Evolutionary conservation across 1,140 invertebrate species (phyloP).

Genomic region (Ceratina australensis): DNA sequence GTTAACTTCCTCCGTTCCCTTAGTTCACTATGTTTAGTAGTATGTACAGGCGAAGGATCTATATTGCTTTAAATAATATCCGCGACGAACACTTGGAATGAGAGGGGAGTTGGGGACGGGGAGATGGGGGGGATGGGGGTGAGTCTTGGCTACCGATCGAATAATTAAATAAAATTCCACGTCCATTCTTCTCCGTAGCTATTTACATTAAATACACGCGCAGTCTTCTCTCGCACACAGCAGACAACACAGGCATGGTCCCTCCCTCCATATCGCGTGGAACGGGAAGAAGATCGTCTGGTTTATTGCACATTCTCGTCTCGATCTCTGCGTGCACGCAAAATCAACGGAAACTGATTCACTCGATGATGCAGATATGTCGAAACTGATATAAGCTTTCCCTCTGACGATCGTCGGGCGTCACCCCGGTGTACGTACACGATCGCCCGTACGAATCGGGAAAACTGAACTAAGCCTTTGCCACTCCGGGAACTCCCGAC

Average conservation of each 20-base stretch:
- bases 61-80: slow-evolving; percentile 76
- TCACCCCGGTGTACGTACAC: too few relatives aligned
- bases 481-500: too few relatives aligned
- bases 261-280: not conserved
- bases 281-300: not conserved
- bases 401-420: not conserved
- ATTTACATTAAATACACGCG: slow-evolving; percentile 79
- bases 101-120: too few relatives aligned
- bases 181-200: slow-evolving; percentile 62
- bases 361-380: slow-evolving; percentile 70
- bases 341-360: slow-evolving; percentile 46
- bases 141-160: slow-evolving; percentile 60
- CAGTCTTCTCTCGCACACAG: slow-evolving; percentile 25
- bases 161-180: slow-evolving; percentile 75
- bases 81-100: slow-evolving; percentile 74
- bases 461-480: not conserved
- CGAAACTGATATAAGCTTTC: slow-evolving; percentile 70
- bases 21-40: slow-evolving; percentile 35
- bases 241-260: not conserved
- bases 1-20: slow-evolving; percentile 1
- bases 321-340: slow-evolving; percentile 23
- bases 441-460: not conserved
- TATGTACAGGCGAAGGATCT: slow-evolving; percentile 70
- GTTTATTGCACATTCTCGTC: slow-evolving; percentile 53
- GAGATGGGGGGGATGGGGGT: too few relatives aligned